Evolutionary conservation across 2,797 vertebrate genomes (phyloP).

Genomic region (Pseudocheirus occidentalis): DNA sequence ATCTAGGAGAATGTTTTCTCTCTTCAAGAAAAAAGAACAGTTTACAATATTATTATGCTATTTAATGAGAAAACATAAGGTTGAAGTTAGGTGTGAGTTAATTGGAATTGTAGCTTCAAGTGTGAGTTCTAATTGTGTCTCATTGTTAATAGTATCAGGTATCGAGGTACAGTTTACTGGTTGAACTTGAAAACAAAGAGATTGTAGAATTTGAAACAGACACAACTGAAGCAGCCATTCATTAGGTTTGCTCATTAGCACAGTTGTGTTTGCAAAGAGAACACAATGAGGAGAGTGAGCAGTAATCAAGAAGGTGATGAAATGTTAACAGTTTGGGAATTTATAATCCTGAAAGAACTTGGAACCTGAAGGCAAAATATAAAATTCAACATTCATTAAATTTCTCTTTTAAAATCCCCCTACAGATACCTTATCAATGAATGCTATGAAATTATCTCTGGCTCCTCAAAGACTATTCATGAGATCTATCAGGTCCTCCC

Average conservation of each 20-base stretch:
- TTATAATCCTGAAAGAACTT: conserved; percentile 7
- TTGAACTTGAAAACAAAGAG: conserved; percentile 59
- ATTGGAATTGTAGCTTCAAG: conserved; percentile 51
- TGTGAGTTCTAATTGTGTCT: conserved; percentile 65
- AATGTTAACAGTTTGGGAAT: conserved; percentile 31
- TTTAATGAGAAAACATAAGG: conserved; percentile 62
- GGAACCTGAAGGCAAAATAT: background rate
- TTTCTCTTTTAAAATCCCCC: background rate
- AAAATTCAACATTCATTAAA: background rate
- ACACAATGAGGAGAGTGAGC: background rate
- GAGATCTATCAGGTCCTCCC: background rate
- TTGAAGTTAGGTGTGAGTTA: conserved; percentile 56
- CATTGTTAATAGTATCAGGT: conserved; percentile 58
- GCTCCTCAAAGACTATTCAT: background rate
- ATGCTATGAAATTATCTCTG: background rate
- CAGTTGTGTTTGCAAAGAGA: conserved; percentile 31
- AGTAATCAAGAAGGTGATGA: background rate
- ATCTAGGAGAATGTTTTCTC: conserved; percentile 28
- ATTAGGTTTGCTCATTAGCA: conserved; percentile 48
- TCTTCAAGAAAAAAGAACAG: conserved; percentile 32
- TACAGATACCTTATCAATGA: background rate
- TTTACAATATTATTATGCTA: conserved; percentile 57
- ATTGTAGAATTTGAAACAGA: conserved; percentile 62
- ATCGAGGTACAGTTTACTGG: conserved; percentile 47
- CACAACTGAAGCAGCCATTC: conserved; percentile 43